These are phyloP conservation scores for Malurus elegans DNA, from an alignment of 2,113 vertebrate genomes.

Conservation along the genomic window DNA sequence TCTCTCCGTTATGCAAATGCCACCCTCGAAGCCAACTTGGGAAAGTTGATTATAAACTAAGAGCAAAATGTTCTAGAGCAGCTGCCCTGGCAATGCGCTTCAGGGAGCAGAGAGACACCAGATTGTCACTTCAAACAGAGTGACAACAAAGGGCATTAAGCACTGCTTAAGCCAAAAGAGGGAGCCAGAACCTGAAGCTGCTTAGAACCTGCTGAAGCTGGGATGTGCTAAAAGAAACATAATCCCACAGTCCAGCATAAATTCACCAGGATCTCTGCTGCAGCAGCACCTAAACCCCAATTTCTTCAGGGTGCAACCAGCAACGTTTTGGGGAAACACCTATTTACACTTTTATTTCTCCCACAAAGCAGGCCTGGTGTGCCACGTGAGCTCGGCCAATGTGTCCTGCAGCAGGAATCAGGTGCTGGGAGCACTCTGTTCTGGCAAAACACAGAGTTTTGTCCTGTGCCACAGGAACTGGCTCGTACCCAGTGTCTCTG, in stretches of 20 bases:
- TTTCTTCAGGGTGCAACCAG: neutral
- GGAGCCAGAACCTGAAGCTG: neutral
- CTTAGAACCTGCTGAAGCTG: neutral
- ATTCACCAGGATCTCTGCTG: neutral
- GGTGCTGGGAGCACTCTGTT: neutral
- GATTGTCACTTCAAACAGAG: neutral
- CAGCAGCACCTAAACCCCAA: neutral
- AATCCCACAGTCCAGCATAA: neutral
- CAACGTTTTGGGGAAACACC: accelerated
- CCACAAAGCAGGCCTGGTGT: neutral
- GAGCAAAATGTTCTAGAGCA: neutral
- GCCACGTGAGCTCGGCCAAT: accelerated
- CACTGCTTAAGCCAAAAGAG: neutral
- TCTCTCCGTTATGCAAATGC: neutral
- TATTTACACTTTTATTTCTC: neutral
- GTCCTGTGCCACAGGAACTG: neutral
- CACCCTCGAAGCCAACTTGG: neutral
- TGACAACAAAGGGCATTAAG: neutral
- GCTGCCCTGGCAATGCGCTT: neutral
- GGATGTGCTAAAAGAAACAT: neutral
- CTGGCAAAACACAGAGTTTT: neutral
- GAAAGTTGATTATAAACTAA: neutral
- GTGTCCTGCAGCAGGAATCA: neutral
- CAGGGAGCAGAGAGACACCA: neutral
- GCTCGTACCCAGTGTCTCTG: neutral